Evolutionary conservation across 2,113 vertebrate species (phyloP).

Genomic region (Tupaia chinensis): DNA sequence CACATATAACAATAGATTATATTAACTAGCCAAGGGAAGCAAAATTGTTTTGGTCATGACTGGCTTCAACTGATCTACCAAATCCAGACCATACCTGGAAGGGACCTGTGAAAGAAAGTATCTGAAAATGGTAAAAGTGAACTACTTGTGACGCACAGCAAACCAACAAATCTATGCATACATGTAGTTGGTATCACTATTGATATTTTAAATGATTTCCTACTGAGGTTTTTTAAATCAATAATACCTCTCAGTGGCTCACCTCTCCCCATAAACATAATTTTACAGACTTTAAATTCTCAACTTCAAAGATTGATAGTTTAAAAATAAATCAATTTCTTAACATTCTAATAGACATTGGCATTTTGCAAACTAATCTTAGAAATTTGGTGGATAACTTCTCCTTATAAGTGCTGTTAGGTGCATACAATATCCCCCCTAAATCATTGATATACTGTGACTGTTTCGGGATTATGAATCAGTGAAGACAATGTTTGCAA

Average conservation of each 20-base stretch:
- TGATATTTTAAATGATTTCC: constrained; percentile 32
- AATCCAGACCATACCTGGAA: constrained; percentile 1
- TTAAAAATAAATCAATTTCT: constrained; percentile 15
- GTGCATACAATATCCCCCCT: background rate
- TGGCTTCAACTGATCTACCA: constrained; percentile 27
- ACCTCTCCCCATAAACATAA: background rate
- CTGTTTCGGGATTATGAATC: constrained; percentile 26
- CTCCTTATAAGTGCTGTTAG: background rate
- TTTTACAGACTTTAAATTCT: constrained; percentile 37
- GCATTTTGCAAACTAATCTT: background rate
- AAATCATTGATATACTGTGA: background rate
- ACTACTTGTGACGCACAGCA: background rate
- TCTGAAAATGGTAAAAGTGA: constrained; percentile 49
- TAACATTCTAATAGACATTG: background rate
- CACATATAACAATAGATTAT: background rate
- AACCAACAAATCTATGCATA: background rate
- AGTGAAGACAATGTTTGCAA: background rate
- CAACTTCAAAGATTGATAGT: constrained; percentile 26
- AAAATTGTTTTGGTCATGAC: constrained; percentile 53
- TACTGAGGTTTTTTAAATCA: background rate
- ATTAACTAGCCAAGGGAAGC: constrained; percentile 17
- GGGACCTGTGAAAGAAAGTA: constrained; percentile 35
- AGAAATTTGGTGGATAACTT: constrained; percentile 1
- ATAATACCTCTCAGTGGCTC: background rate
- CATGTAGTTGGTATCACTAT: background rate